phyloP scores from a whole-genome alignment of 2,113 vertebrate species.

The Mellivora capensis region DNA sequence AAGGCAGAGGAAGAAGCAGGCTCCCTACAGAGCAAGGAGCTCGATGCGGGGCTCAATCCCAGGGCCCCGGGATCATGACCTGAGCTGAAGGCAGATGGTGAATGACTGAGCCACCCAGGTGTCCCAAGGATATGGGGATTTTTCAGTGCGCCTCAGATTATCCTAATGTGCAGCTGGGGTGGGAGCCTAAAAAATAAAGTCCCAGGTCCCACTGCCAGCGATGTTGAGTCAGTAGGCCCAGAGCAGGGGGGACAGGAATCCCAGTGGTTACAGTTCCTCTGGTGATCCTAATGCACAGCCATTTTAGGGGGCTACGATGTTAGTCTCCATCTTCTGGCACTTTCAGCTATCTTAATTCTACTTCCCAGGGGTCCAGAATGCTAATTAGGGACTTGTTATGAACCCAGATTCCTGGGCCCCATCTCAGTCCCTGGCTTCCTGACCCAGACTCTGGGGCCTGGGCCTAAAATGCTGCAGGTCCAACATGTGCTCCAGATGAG shows the following conservation, averaged over 20 bases:
- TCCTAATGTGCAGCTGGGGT: neutral
- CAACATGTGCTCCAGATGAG: neutral
- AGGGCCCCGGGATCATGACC: neutral
- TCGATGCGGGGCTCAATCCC: neutral
- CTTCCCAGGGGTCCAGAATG: neutral
- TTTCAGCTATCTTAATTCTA: neutral
- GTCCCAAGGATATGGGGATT: neutral
- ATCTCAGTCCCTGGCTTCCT: neutral
- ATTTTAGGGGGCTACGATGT: neutral
- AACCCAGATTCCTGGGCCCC: neutral
- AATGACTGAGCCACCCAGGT: neutral
- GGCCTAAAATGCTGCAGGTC: neutral
- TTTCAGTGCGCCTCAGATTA: constrained; percentile 3
- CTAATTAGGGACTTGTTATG: neutral
- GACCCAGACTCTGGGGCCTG: neutral
- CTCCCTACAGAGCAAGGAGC: neutral
- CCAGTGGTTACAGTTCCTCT: neutral
- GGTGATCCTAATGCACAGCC: neutral
- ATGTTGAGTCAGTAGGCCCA: neutral
- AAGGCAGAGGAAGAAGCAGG: neutral
- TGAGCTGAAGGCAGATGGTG: neutral
- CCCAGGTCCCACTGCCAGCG: neutral
- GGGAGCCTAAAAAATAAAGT: neutral
- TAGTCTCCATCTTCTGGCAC: neutral
- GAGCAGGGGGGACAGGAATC: too few relatives aligned